These are phyloP conservation scores for Hestina assimilis DNA, from an alignment of 1,140 invertebrate genomes.

Conservation along the genomic window DNA sequence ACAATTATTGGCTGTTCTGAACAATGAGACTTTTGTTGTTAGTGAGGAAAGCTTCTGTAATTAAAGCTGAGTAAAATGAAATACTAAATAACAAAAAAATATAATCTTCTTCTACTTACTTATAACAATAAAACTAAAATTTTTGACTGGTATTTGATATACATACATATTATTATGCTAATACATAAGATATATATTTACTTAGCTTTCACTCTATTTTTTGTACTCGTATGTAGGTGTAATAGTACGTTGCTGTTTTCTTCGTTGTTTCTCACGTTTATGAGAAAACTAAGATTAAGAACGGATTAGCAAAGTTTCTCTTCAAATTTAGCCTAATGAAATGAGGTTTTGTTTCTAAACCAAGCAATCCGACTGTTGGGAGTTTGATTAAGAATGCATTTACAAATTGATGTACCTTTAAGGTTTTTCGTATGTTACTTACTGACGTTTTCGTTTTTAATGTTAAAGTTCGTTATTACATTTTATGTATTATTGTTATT, in stretches of 20 bases:
- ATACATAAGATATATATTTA: no score
- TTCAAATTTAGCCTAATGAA: conserved; percentile 36
- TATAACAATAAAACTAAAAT: no score
- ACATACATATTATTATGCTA: no score
- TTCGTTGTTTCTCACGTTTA: conserved; percentile 44
- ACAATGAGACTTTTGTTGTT: conserved; percentile 2
- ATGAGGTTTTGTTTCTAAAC: conserved; percentile 48
- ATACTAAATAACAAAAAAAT: no score
- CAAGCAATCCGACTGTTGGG: conserved; percentile 29
- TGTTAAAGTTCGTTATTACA: neutral
- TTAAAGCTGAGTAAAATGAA: no score
- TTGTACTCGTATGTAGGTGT: neutral
- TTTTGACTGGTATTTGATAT: no score
- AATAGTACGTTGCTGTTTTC: neutral
- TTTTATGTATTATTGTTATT: neutral
- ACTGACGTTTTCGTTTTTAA: neutral
- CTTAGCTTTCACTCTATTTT: no score
- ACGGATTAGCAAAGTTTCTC: conserved; percentile 48
- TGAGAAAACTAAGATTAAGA: conserved; percentile 55
- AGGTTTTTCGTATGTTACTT: no score
- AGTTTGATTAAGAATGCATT: conserved; percentile 2
- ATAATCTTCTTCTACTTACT: no score
- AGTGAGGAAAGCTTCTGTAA: neutral
- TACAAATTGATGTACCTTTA: no score
- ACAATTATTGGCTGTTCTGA: conserved; percentile 10